Evolutionary conservation across 2,797 vertebrate species (phyloP).

Genomic region (Rhinogobio ventralis): DNA sequence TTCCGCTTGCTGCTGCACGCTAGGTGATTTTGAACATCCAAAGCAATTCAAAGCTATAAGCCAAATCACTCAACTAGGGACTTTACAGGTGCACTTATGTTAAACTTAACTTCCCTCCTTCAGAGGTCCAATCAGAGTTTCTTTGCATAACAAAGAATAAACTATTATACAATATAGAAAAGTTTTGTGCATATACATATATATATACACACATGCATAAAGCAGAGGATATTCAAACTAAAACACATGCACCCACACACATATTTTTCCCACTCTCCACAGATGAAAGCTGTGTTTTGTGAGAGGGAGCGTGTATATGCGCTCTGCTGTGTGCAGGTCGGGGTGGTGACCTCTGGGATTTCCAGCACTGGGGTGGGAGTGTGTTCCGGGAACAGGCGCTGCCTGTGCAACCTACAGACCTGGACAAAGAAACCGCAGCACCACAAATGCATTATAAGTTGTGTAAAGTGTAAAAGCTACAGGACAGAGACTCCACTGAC

Average conservation of each 20-base stretch:
- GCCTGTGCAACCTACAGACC: slow-evolving; percentile 51
- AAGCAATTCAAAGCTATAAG: neutral
- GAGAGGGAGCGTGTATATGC: slow-evolving; percentile 33
- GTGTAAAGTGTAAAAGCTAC: slow-evolving; percentile 75
- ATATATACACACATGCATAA: slow-evolving; percentile 8
- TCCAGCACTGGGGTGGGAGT: slow-evolving; percentile 76
- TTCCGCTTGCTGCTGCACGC: neutral
- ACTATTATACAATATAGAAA: slow-evolving; percentile 16
- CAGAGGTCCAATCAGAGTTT: slow-evolving; percentile 37
- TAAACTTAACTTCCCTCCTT: slow-evolving; percentile 38
- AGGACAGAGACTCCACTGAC: slow-evolving; percentile 67
- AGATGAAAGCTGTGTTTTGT: slow-evolving; percentile 43
- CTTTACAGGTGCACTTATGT: slow-evolving; percentile 16
- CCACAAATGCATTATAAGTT: slow-evolving; percentile 80
- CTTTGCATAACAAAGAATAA: slow-evolving; percentile 20
- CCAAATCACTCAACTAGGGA: neutral
- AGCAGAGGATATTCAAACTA: slow-evolving; percentile 8
- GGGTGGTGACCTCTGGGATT: slow-evolving; percentile 74
- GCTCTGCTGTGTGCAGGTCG: slow-evolving; percentile 68
- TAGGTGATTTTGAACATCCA: neutral
- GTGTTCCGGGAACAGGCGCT: slow-evolving; percentile 76
- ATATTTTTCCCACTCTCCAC: slow-evolving; percentile 40
- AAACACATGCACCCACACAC: slow-evolving; percentile 42
- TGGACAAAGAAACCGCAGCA: slow-evolving; percentile 64
- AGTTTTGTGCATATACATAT: slow-evolving; percentile 5